A percentile compares a stretch with the other conserved stretches of the same genome.
These are phyloP conservation scores for Mystacides longicornis DNA, from an alignment of 2,888 invertebrate genomes.

Conservation along the genomic window DNA sequence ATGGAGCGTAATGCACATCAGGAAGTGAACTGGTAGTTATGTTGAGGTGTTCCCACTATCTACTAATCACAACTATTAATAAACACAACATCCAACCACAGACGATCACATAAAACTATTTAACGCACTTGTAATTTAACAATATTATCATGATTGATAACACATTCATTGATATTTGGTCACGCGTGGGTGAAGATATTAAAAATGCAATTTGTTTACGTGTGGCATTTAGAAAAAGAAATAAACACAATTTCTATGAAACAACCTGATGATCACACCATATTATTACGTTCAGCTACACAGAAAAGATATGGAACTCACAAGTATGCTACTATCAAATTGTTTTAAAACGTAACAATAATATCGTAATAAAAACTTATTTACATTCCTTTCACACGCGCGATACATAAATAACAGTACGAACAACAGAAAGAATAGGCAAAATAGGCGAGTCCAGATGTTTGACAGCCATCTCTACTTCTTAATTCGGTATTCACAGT, in stretches of 20 bases:
- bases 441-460: not conserved
- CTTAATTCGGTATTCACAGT: not conserved
- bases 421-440: not conserved
- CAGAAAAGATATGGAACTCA: no score
- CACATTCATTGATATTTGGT: not conserved
- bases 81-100: slow-evolving; percentile 30
- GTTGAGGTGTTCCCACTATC: not conserved
- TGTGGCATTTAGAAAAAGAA: slow-evolving; percentile 3
- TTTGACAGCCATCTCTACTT: not conserved
- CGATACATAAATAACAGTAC: not conserved
- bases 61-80: not conserved
- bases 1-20: not conserved
- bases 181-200: slow-evolving; percentile 13
- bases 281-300: no score
- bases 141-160: no score
- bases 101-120: slow-evolving; percentile 11
- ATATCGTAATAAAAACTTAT: not conserved
- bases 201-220: slow-evolving; percentile 19
- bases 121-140: slow-evolving; percentile 4
- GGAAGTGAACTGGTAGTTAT: not conserved
- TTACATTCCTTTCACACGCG: not conserved
- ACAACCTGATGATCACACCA: slow-evolving; percentile 12
- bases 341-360: not conserved
- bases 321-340: no score
- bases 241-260: slow-evolving; percentile 6